phyloP scores from a whole-genome alignment of 1,140 invertebrate species.

The Chymomyza costata region DNA sequence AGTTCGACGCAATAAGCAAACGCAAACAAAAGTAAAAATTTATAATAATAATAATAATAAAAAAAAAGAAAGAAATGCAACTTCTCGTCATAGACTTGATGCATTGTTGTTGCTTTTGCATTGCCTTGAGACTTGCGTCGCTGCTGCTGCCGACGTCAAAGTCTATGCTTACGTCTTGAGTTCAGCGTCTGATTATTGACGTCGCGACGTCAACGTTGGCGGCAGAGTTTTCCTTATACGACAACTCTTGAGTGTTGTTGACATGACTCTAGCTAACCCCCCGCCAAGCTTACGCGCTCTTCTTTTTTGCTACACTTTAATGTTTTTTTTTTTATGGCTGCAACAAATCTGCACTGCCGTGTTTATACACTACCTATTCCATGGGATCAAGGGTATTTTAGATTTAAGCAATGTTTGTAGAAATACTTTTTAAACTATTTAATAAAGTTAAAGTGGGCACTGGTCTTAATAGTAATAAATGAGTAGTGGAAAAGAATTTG shows the following conservation, averaged over 20 bases:
- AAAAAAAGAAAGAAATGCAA: conserved; percentile 58
- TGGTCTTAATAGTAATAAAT: no score
- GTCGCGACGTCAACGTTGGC: conserved; percentile 40
- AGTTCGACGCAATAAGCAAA: conserved; percentile 52
- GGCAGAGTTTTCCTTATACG: conserved; percentile 1
- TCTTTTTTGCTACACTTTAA: background rate
- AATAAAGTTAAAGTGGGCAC: no score
- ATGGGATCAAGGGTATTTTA: no score
- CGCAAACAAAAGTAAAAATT: conserved; percentile 56
- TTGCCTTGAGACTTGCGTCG: conserved; percentile 60
- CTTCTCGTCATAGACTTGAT: conserved; percentile 10
- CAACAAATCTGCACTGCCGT: conserved; percentile 54
- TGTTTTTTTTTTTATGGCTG: no score
- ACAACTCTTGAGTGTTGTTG: conserved; percentile 55
- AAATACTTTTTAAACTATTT: no score
- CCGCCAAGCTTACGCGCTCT: background rate
- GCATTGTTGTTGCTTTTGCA: conserved; percentile 24
- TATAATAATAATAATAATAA: no score
- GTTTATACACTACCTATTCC: no score
- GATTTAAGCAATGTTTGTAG: no score
- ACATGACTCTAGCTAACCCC: conserved; percentile 34
- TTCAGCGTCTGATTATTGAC: conserved; percentile 70
- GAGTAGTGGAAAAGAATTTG: no score
- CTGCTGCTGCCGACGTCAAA: conserved; percentile 29
- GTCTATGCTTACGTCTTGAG: conserved; percentile 38